phyloP scores from a whole-genome alignment of 1,140 invertebrate species.

The Cataglyphis hispanica region DNA sequence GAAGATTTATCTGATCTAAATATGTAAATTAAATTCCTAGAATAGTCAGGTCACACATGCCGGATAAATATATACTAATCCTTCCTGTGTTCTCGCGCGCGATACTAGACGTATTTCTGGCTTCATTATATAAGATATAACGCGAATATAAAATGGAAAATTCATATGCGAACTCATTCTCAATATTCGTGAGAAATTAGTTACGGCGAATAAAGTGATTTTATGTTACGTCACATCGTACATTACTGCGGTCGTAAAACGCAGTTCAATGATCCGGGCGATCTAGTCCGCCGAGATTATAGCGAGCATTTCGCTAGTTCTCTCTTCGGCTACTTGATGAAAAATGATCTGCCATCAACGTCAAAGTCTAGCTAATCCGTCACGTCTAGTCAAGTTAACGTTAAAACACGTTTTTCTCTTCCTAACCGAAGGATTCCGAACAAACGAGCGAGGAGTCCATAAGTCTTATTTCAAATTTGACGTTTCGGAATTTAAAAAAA shows the following conservation, averaged over 20 bases:
- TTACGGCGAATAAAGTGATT: conserved; percentile 22
- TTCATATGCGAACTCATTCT: background rate
- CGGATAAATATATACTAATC: background rate
- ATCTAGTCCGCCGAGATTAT: conserved; percentile 42
- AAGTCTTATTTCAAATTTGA: conserved; percentile 1
- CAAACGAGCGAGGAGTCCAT: background rate
- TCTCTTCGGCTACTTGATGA: conserved; percentile 24
- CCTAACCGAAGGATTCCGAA: background rate
- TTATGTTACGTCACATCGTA: conserved; percentile 49
- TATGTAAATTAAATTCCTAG: conserved; percentile 50
- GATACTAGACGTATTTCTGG: background rate
- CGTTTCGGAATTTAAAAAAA: background rate
- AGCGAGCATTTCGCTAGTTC: conserved; percentile 36
- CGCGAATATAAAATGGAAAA: conserved; percentile 10
- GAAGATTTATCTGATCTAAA: conserved; percentile 29
- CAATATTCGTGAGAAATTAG: background rate
- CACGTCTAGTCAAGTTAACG: conserved; percentile 15
- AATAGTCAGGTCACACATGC: conserved; percentile 7
- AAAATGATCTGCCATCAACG: conserved; percentile 29
- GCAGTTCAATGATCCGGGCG: conserved; percentile 53
- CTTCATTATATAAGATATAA: background rate
- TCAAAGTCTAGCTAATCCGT: background rate
- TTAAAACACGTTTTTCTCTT: background rate
- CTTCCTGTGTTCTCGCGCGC: background rate
- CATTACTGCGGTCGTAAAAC: conserved; percentile 29